These are phyloP conservation scores for Philopedon plagiatum DNA, from an alignment of 2,888 invertebrate genomes.

Conservation along the genomic window DNA sequence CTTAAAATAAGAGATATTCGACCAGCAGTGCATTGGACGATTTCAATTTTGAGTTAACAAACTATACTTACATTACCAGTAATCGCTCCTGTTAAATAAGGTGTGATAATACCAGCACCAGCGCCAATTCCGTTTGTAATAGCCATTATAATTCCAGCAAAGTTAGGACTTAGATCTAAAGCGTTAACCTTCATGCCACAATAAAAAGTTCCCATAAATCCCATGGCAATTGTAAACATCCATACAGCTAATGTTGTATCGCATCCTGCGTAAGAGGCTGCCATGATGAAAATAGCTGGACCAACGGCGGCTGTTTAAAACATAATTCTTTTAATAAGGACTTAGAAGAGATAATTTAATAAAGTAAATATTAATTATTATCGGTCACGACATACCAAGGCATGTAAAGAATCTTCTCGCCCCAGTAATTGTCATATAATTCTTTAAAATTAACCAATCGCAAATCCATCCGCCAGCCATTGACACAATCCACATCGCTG, in stretches of 20 bases:
- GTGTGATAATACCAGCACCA: constrained; percentile 75
- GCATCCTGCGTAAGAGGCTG: constrained; percentile 77
- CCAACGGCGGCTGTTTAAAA: constrained; percentile 72
- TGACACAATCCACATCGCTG: constrained; percentile 77
- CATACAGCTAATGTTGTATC: constrained; percentile 69
- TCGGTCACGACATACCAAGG: constrained; percentile 71
- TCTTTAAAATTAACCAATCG: constrained; percentile 76
- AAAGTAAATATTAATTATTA: background rate
- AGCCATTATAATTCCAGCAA: constrained; percentile 76
- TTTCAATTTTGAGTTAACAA: background rate
- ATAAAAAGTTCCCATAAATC: constrained; percentile 80
- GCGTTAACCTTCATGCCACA: constrained; percentile 79
- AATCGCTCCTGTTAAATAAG: constrained; percentile 74
- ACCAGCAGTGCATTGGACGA: background rate
- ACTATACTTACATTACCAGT: constrained; percentile 73
- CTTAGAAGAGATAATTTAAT: too few relatives aligned
- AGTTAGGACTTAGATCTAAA: constrained; percentile 77
- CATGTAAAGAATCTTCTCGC: constrained; percentile 79
- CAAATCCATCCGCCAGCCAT: constrained; percentile 76
- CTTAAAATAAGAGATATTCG: too few relatives aligned
- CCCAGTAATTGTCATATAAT: constrained; percentile 71
- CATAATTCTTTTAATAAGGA: too few relatives aligned
- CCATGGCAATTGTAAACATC: constrained; percentile 75
- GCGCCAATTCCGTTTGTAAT: constrained; percentile 77
- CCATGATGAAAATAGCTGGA: constrained; percentile 75